Evolutionary conservation across 2,113 vertebrate genomes (phyloP).

Genomic region (Danionella cerebrum): DNA sequence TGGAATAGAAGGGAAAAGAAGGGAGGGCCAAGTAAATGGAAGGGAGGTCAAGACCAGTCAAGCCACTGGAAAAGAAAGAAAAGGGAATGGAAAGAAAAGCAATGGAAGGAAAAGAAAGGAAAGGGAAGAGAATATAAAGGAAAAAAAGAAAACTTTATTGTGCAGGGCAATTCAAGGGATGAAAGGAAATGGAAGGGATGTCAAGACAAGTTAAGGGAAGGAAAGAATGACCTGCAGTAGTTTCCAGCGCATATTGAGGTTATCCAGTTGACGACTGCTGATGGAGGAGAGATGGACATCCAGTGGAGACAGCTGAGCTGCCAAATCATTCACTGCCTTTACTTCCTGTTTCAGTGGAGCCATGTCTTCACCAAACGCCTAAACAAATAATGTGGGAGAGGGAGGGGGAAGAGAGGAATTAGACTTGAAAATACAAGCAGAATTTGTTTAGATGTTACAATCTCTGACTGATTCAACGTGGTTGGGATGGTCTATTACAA

Average conservation of each 20-base stretch:
- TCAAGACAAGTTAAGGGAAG: background rate
- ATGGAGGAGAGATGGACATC: conserved; percentile 88
- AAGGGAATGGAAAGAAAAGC: background rate
- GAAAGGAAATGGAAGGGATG: background rate
- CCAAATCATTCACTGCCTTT: conserved; percentile 81
- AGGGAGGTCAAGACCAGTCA: too few species aligned
- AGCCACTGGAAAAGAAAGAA: background rate
- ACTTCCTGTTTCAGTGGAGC: conserved; percentile 83
- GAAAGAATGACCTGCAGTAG: conserved; percentile 80
- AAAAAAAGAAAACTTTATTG: background rate
- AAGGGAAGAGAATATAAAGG: background rate
- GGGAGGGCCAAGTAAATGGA: too few species aligned
- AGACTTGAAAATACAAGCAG: too few species aligned
- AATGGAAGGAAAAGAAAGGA: background rate
- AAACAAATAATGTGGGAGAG: too few species aligned
- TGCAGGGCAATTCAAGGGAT: background rate
- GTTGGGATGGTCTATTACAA: too few species aligned
- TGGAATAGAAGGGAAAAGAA: too few species aligned
- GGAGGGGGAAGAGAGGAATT: too few species aligned
- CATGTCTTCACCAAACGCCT: conserved; percentile 88
- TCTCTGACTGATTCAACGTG: too few species aligned
- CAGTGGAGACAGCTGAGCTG: conserved; percentile 80
- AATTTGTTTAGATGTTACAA: too few species aligned
- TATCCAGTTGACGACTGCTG: conserved; percentile 84
- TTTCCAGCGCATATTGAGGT: conserved; percentile 93